Conservation (phyloP, 2,797 vertebrate species). For the Acropternis orthonyx region DNA sequence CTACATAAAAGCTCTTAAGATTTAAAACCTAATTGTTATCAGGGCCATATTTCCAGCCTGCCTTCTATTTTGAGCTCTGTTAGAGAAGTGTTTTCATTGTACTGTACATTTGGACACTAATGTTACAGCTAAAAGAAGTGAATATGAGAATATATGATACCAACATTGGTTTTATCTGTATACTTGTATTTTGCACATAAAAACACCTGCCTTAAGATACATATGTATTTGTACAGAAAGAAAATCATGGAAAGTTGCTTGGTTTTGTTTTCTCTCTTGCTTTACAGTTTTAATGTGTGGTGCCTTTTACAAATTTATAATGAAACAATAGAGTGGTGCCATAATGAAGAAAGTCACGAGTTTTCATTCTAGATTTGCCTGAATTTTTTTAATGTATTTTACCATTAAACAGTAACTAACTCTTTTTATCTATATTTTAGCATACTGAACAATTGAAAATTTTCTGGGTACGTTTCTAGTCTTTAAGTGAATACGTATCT, state of each 20-base stretch:
- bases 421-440: slow-evolving; percentile 67
- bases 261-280: slow-evolving; percentile 74
- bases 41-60: slow-evolving; percentile 65
- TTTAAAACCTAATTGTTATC: slow-evolving; percentile 63
- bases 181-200: slow-evolving; percentile 86
- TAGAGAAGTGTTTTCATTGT: slow-evolving; percentile 75
- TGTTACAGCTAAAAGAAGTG: slow-evolving; percentile 67
- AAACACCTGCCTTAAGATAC: slow-evolving; percentile 90
- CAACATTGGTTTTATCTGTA: slow-evolving; percentile 72
- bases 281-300: slow-evolving; percentile 87
- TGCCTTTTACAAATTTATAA: slow-evolving; percentile 87
- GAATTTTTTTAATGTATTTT: slow-evolving; percentile 74
- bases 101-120: slow-evolving; percentile 70
- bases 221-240: slow-evolving; percentile 83
- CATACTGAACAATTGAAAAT: slow-evolving; percentile 43
- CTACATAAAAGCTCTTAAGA: slow-evolving; percentile 55
- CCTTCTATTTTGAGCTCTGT: slow-evolving; percentile 73
- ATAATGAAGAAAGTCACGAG: slow-evolving; percentile 60
- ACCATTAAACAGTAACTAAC: slow-evolving; percentile 70
- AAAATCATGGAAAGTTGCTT: slow-evolving; percentile 67
- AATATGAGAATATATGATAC: slow-evolving; percentile 66
- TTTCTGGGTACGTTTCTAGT: slow-evolving; percentile 52
- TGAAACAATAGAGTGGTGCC: slow-evolving; percentile 71
- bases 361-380: slow-evolving; percentile 66
- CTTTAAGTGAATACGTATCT: slow-evolving; percentile 31